Evolutionary conservation across 2,797 vertebrate species (phyloP), one percentile per base, ranked within the genome.

Genomic region (Hafferia zeledoni): DNA sequence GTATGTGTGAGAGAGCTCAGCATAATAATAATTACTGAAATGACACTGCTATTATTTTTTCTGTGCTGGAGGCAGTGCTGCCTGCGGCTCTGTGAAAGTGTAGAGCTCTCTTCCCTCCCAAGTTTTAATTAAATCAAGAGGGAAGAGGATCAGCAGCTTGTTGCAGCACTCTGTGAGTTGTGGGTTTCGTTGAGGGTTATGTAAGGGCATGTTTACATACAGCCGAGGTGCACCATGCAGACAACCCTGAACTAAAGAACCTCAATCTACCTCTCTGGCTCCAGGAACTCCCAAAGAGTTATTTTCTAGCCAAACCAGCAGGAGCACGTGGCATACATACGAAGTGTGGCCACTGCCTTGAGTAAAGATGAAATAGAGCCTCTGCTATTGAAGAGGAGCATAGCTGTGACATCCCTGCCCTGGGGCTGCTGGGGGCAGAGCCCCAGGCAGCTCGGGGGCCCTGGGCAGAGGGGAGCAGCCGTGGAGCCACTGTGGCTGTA

Each of bases 371-470:
- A 53, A 83, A 13, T 4, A 71, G 60, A 71, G 64, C 27, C 0
- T 0, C 24, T 68, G 55, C 55, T 55, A 13, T 9, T 43, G 12
- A 53, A 59, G 28, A 9, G 2, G 22, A 7, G 19, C 0, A 0
- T 9, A 46, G 56, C 80, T 63, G 60, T 35, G 79, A 44, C 53
- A 49, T 22, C 31, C 50, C 8, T 0, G 1, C 18, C 25, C 35
- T 1, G 1, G 25, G 76, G 28, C 39, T 74, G 60, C 15, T 17
- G 65, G 15, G 18, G 17, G 12, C 25, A 56, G 41, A 93, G 25
- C 3, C 44, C 33, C 63, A 10, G 4, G 16, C 39, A 56, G 25
- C 28, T 50, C 0, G 0, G 49, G 43, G 75, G 41, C 27, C 28
- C 69, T 23, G 52, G 41, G 30, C 4, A 4, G 13, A 24, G 35